A percentile compares a stretch with the other conserved stretches of the same genome.
Evolutionary conservation across 2,888 invertebrate genomes (phyloP).

Genomic region (Silvanus unidentatus): DNA sequence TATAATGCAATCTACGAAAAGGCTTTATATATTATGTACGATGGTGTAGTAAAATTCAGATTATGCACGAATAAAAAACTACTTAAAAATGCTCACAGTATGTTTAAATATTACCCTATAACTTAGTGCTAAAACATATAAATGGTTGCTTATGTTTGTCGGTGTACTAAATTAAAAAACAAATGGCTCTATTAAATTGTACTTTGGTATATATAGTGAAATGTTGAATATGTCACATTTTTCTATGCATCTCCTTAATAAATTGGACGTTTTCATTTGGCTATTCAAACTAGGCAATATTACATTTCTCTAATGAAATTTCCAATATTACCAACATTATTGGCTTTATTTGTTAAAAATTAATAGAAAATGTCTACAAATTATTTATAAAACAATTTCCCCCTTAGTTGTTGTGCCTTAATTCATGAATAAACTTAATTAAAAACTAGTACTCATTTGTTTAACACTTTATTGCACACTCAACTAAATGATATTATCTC

Average conservation of each 20-base stretch:
- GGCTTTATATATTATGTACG: slow-evolving; percentile 9
- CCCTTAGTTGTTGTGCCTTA: too few relatives aligned
- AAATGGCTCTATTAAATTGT: slow-evolving; percentile 45
- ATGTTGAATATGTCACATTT: slow-evolving; percentile 30
- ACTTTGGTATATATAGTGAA: slow-evolving; percentile 32
- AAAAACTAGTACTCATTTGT: too few relatives aligned
- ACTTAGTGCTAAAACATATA: slow-evolving; percentile 38
- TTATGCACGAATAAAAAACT: slow-evolving; percentile 33
- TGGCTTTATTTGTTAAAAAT: slow-evolving; percentile 3
- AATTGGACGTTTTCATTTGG: slow-evolving; percentile 25
- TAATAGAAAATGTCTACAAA: slow-evolving; percentile 5
- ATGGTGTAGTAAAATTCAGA: slow-evolving; percentile 31
- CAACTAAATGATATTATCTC: too few relatives aligned
- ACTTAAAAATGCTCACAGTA: slow-evolving; percentile 37
- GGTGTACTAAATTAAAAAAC: slow-evolving; percentile 43
- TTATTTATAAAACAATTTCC: too few relatives aligned
- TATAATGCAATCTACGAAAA: too few relatives aligned
- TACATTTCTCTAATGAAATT: too few relatives aligned
- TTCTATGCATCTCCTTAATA: slow-evolving; percentile 13
- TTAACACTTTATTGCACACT: too few relatives aligned
- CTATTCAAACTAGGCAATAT: slow-evolving; percentile 14
- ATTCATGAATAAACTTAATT: too few relatives aligned
- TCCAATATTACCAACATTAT: too few relatives aligned
- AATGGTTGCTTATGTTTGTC: slow-evolving; percentile 38
- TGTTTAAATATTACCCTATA: slow-evolving; percentile 36